Evolutionary conservation across 2,797 vertebrate genomes (phyloP).

Genomic region (Poecilia wingei): DNA sequence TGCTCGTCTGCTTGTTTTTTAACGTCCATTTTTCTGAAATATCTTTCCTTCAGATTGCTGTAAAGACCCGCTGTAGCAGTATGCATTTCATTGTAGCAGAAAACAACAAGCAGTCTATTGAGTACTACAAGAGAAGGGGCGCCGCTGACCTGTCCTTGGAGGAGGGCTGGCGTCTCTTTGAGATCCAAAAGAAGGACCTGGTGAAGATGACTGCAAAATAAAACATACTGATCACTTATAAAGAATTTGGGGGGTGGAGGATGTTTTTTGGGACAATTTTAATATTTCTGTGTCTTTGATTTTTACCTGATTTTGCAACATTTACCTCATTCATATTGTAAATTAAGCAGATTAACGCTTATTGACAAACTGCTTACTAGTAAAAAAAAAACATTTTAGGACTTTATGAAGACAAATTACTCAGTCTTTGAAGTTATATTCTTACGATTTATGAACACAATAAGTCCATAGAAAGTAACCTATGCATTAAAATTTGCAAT

Average conservation of each 20-base stretch:
- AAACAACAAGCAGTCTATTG: slow-evolving; percentile 80
- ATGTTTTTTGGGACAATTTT: slow-evolving; percentile 14
- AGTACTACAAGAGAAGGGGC: slow-evolving; percentile 76
- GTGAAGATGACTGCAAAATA: slow-evolving; percentile 70
- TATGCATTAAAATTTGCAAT: neutral
- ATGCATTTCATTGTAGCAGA: slow-evolving; percentile 85
- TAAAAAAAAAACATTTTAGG: neutral
- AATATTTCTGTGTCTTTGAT: slow-evolving; percentile 9
- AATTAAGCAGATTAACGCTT: neutral
- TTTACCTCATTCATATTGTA: neutral
- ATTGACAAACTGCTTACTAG: neutral
- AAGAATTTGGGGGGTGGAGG: neutral
- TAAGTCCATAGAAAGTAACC: neutral
- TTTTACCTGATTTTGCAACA: neutral
- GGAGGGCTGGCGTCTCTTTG: slow-evolving; percentile 84
- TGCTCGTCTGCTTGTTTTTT: neutral
- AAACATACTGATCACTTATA: slow-evolving; percentile 25
- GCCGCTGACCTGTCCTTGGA: slow-evolving; percentile 79
- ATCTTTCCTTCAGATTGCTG: slow-evolving; percentile 73
- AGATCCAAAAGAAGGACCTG: slow-evolving; percentile 77
- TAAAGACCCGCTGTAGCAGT: slow-evolving; percentile 80
- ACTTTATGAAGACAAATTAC: neutral
- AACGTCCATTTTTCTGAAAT: neutral
- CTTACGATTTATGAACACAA: neutral
- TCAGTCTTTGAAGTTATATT: neutral